Evolutionary conservation across 2,113 vertebrate species (phyloP), one percentile per base, ranked within the genome.

Genomic region (Bos indicus): DNA sequence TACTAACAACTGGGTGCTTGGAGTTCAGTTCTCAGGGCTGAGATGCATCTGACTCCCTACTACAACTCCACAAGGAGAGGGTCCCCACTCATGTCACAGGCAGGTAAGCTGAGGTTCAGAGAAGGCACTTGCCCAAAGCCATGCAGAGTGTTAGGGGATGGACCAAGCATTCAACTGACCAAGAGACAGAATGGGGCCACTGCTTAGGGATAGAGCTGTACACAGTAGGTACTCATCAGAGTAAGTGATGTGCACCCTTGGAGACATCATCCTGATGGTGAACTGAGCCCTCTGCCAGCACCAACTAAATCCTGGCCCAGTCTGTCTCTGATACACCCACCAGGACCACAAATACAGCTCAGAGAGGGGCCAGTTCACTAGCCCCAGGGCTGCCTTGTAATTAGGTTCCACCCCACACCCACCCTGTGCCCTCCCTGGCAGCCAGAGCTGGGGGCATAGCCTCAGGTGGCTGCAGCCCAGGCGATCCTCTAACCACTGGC

Each of bases 241-340:
- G 25, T 52, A 19, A 26, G 43, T 36, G 16, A 36, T 30, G 7
- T 0, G 40, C n/a, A 5, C 3, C 1, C 0, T 0, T 6, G 9
- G 74, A 54, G 52, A 26, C 8, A 3, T 71, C 67, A 11, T 89
- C 46, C 48, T 13, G 2, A 21, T 2, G 14, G 74, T 16, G 43
- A 26, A 13, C 3, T 3, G 8, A 7, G 33, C 46, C 46, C 21
- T 36, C 60, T 36, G 8, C 46, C 33, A 4, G 54, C 21, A 15
- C 19, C 52, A 8, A 57, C 6, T 25, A 48, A n/a, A 28, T 43
- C 25, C 56, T 11, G 36, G 85, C 21, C 54, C 0, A 7, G 67
- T 19, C 25, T 14, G 3, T 16, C 25, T 4, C 15, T 10, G 21
- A 46, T 19, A n/a, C 7, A 0, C 7, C 57, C 57, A 56, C 19